These are phyloP conservation scores for Pyrocephalus nanus DNA, from an alignment of 2,797 vertebrate species.

Conservation along the genomic window DNA sequence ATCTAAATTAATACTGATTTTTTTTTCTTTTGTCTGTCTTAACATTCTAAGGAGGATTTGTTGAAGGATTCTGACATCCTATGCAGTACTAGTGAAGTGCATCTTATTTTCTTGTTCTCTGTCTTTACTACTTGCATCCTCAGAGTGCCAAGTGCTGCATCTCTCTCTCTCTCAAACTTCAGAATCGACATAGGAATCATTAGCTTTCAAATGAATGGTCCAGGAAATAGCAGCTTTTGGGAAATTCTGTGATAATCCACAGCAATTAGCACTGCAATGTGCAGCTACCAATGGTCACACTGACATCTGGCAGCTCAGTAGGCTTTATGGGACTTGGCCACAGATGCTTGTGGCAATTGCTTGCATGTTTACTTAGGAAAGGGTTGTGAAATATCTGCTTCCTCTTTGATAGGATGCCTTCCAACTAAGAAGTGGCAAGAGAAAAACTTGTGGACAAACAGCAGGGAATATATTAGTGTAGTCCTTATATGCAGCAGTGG, in stretches of 20 bases:
- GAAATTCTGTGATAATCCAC: not conserved
- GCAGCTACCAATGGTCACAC: rapidly evolving
- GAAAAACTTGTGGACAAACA: not conserved
- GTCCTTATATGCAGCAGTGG: not conserved
- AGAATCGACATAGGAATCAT: not conserved
- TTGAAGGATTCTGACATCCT: not conserved
- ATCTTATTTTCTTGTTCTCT: not conserved
- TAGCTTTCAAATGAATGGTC: not conserved
- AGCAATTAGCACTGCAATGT: not conserved
- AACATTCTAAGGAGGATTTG: not conserved
- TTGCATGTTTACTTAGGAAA: not conserved
- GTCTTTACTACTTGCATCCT: rapidly evolving
- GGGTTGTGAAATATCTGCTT: not conserved
- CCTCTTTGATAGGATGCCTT: not conserved
- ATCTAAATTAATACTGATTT: not conserved
- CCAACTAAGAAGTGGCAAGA: not conserved
- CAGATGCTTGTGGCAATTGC: not conserved
- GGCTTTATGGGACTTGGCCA: not conserved
- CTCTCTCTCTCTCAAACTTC: not conserved
- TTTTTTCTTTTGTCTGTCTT: not conserved
- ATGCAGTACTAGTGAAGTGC: not conserved
- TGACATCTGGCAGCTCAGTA: not conserved
- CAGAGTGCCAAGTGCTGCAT: not conserved
- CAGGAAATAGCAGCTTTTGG: not conserved
- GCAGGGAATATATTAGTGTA: not conserved